Percentiles rank a stretch among this genome's conserved stretches.
Evolutionary conservation across 2,113 vertebrate genomes (phyloP).

Genomic region (Loxodonta africana): DNA sequence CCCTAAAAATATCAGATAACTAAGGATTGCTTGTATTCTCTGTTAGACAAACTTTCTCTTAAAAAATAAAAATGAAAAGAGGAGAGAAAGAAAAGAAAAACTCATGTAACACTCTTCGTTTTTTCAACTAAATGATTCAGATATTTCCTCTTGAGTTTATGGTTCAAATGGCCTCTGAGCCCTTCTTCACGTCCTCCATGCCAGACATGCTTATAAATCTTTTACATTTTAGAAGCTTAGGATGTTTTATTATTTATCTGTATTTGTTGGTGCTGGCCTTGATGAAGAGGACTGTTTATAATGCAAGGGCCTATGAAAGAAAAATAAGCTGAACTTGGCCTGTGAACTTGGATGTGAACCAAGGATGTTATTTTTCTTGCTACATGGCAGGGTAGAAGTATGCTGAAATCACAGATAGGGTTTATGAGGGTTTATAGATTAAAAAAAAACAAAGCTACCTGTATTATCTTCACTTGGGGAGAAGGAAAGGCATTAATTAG

Average conservation of each 20-base stretch:
- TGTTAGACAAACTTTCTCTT: constrained; percentile 58
- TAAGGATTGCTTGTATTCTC: neutral
- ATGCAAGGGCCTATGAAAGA: constrained; percentile 61
- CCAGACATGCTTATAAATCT: constrained; percentile 53
- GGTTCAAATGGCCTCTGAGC: constrained; percentile 56
- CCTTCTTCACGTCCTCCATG: neutral
- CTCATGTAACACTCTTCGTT: neutral
- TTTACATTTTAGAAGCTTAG: constrained; percentile 67
- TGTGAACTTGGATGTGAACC: constrained; percentile 66
- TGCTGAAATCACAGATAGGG: constrained; percentile 59
- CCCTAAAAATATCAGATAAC: neutral
- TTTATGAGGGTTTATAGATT: constrained; percentile 45
- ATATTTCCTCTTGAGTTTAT: constrained; percentile 36
- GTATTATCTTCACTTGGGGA: neutral
- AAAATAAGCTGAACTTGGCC: constrained; percentile 75
- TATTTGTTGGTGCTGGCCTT: constrained; percentile 70
- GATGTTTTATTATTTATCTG: constrained; percentile 81
- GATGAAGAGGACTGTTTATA: constrained; percentile 59
- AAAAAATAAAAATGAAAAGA: neutral
- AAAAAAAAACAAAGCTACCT: constrained; percentile 27
- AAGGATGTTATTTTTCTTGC: constrained; percentile 70
- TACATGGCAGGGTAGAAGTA: constrained; percentile 64
- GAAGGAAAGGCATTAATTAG: neutral
- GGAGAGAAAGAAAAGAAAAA: neutral
- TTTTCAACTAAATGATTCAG: constrained; percentile 58